Evolutionary conservation across 2,797 vertebrate species (phyloP), one percentile per base, ranked within the genome.

Genomic region (Selene dorsalis): DNA sequence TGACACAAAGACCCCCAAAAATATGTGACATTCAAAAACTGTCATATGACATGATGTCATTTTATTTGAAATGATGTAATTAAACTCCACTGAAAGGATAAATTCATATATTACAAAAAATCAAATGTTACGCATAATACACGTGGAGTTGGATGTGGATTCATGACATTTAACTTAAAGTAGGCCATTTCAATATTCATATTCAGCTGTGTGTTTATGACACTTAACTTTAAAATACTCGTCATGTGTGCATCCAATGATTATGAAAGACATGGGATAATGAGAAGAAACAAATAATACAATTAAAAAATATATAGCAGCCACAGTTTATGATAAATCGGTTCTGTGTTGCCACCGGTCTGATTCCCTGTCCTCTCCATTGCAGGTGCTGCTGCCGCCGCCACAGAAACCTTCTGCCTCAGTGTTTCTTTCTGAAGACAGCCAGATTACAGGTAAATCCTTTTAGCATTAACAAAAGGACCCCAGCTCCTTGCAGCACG

Each of bases 371-470:
- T 68, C 71, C 79, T 69, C 75, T 67, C 69, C n/a, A 39, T 68
- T 69, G 73, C 77, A 69, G 2, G 2, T 32, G 79, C 73, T 68
- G 73, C 66, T 20, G 64, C 83, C 20, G 64, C 83, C 57, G 79
- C 78, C 85, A 64, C 45, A 73, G 71, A 79, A 87, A 87, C 85
- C 48, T 82, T 85, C 78, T 41, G 50, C 60, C 82, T 89, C 83
- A 28, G 59, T 82, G 80, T 91, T 89, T 84, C 83, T 83, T 84
- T 64, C 67, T 73, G 32, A 78, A 68, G 84, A 87, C 82, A 79
- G 84, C 38, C 71, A 89, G 90, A 93, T 93, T 92, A 92, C 87
- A 92, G 90, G 88, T 90, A 93, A 93, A 93, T 92, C 91, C 83
- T 87, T 77, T 69, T 79, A 87, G 89, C 77, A 77, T 86, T 87